Evolutionary conservation across 2,888 invertebrate genomes (phyloP).

Genomic region (Epinotia nisella): DNA sequence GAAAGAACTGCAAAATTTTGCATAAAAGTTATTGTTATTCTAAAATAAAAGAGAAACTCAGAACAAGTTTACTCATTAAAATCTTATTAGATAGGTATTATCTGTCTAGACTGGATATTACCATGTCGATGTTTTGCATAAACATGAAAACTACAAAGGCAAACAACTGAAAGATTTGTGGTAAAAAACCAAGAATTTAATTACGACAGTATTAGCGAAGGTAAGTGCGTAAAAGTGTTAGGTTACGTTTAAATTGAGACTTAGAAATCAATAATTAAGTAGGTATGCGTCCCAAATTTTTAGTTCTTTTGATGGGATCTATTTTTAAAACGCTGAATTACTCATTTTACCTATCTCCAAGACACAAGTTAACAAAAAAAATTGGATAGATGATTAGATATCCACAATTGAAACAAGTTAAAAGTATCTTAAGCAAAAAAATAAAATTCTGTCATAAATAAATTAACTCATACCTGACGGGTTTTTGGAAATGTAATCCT

Average conservation of each 20-base stretch:
- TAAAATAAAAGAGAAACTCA: constrained; percentile 27
- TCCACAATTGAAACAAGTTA: too few species aligned
- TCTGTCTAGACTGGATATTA: constrained; percentile 39
- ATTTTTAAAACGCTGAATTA: too few species aligned
- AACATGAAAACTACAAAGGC: constrained; percentile 26
- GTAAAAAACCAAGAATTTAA: neutral
- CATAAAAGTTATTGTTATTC: constrained; percentile 21
- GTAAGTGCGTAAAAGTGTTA: too few species aligned
- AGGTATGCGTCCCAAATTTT: too few species aligned
- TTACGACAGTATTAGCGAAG: constrained; percentile 3
- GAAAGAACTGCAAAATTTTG: neutral
- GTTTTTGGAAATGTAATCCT: too few species aligned
- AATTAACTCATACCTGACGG: too few species aligned
- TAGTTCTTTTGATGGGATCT: too few species aligned
- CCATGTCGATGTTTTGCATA: constrained; percentile 22
- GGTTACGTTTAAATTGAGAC: neutral
- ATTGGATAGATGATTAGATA: too few species aligned
- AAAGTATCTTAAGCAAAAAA: too few species aligned
- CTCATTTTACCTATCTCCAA: too few species aligned
- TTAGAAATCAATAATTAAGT: neutral
- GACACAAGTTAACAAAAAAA: too few species aligned
- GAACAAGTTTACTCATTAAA: constrained; percentile 15
- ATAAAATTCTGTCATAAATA: too few species aligned
- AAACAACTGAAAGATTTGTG: neutral
- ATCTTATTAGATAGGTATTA: constrained; percentile 32